Evolutionary conservation across 2,888 invertebrate genomes (phyloP), one percentile per base, ranked within the genome.

Genomic region (Orchestes rusci): DNA sequence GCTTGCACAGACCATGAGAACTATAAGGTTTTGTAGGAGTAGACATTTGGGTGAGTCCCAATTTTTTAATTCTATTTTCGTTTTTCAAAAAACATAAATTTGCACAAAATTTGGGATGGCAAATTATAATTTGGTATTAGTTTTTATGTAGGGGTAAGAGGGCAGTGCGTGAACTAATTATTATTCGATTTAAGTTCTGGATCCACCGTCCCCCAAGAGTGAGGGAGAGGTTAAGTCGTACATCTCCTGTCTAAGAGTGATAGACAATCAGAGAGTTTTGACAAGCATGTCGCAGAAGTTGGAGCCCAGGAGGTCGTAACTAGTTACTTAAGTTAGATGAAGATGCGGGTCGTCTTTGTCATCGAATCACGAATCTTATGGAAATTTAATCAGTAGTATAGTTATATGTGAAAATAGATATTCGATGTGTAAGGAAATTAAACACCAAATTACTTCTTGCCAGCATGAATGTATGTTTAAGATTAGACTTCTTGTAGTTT

Each of bases 1-100:
- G 86, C 74, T 89, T 60, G 85, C 87, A 15, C 84, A 86, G 66
- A 84, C 85, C 2, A 76, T 89, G 73, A 72, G 85, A 53, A 83
- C 80, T 41, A 79, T 88, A 54, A 71, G 84, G 53, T 82, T 82
- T 61, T 87, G 85, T 65, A 73, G 84, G 56, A 82, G 81, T 57
- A 71, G 81, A 57, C 78, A 79, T 65, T 70, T 82, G 59, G 77
- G 82, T 80, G 67, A 71, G 72, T 62, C n/a, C 7, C 7, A 30
- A 10, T 10, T 5, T 30, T 30, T n/a, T n/a, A 30, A 30, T 30
- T 10, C 4, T n/a, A 30, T 30, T 30, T 13, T 4, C 4, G 7
- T 12, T 30, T 30, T 30, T 30, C 30, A 5, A 30, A 30, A 30
- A 10, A 28, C 16, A 28, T 30, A 2, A n/a, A n/a, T n/a, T n/a